These are phyloP conservation scores for Brachionus koreanus DNA, from an alignment of 1,140 invertebrate genomes.

Conservation along the genomic window DNA sequence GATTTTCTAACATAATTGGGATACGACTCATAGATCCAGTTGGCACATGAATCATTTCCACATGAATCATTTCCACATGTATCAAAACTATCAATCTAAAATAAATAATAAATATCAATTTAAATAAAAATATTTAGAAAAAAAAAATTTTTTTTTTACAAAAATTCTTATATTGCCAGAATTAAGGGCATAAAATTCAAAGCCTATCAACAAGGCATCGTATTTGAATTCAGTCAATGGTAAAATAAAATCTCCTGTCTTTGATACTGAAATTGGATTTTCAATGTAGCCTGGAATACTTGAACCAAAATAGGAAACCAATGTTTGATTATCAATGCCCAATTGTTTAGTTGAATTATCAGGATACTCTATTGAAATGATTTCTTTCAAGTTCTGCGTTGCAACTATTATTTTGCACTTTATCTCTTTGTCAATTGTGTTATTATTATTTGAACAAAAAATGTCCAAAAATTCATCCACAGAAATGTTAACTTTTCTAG, in stretches of 20 bases:
- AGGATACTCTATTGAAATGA: background rate
- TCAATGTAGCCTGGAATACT: background rate
- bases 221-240: conserved; percentile 21
- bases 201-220: background rate
- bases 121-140: background rate
- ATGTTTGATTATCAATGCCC: background rate
- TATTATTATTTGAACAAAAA: background rate
- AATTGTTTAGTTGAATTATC: background rate
- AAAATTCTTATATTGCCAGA: background rate
- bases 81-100: conserved; percentile 2
- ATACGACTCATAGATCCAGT: background rate
- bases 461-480: background rate
- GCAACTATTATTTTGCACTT: background rate
- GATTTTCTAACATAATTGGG: background rate
- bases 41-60: background rate
- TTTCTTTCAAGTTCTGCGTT: background rate
- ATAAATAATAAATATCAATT: background rate
- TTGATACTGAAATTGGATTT: background rate
- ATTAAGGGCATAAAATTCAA: background rate
- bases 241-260: background rate
- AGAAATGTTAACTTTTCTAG: background rate
- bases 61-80: background rate
- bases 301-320: background rate
- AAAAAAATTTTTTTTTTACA: background rate
- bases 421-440: background rate